Percentiles rank a stretch among this genome's conserved stretches.
These are phyloP conservation scores for Hippoglossus hippoglossus DNA, from an alignment of 2,797 vertebrate genomes.

Conservation along the genomic window DNA sequence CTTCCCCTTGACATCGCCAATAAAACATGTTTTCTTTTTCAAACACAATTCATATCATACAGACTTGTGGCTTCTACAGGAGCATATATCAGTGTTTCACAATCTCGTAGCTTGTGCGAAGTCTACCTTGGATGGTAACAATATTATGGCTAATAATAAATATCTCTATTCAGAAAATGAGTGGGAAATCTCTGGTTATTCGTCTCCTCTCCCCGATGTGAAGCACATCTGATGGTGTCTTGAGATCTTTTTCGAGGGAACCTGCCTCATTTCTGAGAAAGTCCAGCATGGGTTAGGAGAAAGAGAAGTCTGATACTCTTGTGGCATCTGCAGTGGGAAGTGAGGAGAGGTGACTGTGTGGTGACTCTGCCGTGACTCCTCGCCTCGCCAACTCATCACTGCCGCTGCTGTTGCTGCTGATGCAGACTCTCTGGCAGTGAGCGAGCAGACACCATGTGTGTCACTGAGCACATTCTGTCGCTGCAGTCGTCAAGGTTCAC, in stretches of 20 bases:
- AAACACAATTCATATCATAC: too few relatives aligned
- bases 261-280: background rate
- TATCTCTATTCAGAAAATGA: too few relatives aligned
- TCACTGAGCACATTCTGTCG: slow-evolving; percentile 33
- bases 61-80: too few relatives aligned
- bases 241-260: background rate
- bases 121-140: too few relatives aligned
- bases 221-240: background rate
- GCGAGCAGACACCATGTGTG: background rate
- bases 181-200: too few relatives aligned
- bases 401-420: slow-evolving; percentile 10
- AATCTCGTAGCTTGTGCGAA: too few relatives aligned
- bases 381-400: slow-evolving; percentile 13
- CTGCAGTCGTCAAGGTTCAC: slow-evolving; percentile 34
- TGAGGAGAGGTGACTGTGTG: slow-evolving; percentile 42
- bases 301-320: slow-evolving; percentile 6
- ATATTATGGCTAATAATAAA: too few relatives aligned
- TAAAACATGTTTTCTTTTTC: too few relatives aligned
- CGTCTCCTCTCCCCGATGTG: too few relatives aligned
- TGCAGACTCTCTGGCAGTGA: slow-evolving; percentile 25
- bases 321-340: slow-evolving; percentile 51
- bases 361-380: slow-evolving; percentile 54
- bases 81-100: too few relatives aligned
- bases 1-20: too few relatives aligned
- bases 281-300: background rate